Evolutionary conservation across 1,140 invertebrate genomes (phyloP).

Genomic region (Andricus grossulariae): DNA sequence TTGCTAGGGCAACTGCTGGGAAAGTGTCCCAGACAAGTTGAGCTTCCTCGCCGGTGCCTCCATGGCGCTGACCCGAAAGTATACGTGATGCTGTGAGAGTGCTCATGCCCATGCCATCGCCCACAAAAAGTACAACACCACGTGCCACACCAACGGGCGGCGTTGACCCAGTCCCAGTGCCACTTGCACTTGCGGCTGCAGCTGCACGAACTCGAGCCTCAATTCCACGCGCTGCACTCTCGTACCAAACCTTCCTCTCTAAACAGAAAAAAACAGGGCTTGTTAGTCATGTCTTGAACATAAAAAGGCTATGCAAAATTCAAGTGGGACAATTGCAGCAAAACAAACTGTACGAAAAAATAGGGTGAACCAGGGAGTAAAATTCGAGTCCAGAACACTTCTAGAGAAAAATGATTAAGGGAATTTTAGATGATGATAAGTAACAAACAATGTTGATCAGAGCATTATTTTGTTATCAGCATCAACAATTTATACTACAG

Average conservation of each 20-base stretch:
- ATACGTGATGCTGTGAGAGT: conserved; percentile 87
- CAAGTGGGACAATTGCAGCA: too few species aligned
- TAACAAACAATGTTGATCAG: too few species aligned
- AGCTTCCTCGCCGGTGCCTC: conserved; percentile 80
- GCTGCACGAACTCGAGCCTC: conserved; percentile 60
- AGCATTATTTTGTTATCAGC: too few species aligned
- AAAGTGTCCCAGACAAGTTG: conserved; percentile 85
- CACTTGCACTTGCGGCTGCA: conserved; percentile 38
- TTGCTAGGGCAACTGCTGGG: conserved; percentile 82
- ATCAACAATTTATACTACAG: too few species aligned
- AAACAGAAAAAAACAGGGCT: conserved; percentile 1
- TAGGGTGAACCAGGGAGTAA: too few species aligned
- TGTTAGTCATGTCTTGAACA: not conserved
- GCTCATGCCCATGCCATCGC: conserved; percentile 88
- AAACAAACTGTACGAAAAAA: too few species aligned
- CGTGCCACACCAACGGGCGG: conserved; percentile 57
- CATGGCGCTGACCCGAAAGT: conserved; percentile 77
- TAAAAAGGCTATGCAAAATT: not conserved
- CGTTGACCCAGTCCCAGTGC: conserved; percentile 54
- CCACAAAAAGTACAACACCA: conserved; percentile 85
- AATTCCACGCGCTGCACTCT: conserved; percentile 59
- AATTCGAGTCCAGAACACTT: too few species aligned
- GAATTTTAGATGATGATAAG: too few species aligned
- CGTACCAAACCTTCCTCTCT: conserved; percentile 66
- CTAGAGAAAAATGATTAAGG: too few species aligned